Base-by-base conservation (phyloP, 2,797 vertebrate species). In the Danionella dracula region DNA sequence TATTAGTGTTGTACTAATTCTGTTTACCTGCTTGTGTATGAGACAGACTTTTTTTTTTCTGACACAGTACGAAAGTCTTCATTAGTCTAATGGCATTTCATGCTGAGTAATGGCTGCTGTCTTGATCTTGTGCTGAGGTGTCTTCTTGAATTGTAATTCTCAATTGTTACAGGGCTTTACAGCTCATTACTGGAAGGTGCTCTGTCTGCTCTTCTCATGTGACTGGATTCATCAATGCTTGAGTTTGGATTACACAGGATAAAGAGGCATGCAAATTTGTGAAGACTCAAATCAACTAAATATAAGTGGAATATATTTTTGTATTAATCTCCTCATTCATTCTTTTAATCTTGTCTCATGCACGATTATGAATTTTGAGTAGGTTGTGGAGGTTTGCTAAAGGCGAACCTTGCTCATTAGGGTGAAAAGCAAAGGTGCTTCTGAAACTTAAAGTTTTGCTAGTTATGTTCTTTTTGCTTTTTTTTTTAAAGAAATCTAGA, bases 141-240 rank as follows among this genome's bases (percentile, higher is more conserved):
- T 50, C 59, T 32, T 70, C 63, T 57, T 48, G 17, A 49, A 70
- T 63, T 50, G 35, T 57, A 57, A 70, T 57, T 37, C 35, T 35
- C 53, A 49, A 57, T 49, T 55, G 53, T 40, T 21, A 45, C 23
- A 42, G 32, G 15, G 32, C 53, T 70, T 63, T 37, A 42, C 34
- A 46, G 41, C 41, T 42, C 42, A 70, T 63, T 57, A 57, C 16
- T 31, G 50, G 16, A 32, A 57, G 19, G 23, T 49, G 27, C 35
- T 53, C 12, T 5, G 21, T 50, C 27, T 57, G 51, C 17, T 40
- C 16, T 19, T 44, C 51, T 13, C 34, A 13, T 69, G 31, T 63
- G 49, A 54, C 50, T 44, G 19, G 49, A 64, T 38, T 64, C 1
- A 5, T 34, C 38, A 54, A 12, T 21, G 38, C 48, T 42, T 2